Conservation (phyloP, 1,140 invertebrate genomes). For the Drosophila bipectinata region DNA sequence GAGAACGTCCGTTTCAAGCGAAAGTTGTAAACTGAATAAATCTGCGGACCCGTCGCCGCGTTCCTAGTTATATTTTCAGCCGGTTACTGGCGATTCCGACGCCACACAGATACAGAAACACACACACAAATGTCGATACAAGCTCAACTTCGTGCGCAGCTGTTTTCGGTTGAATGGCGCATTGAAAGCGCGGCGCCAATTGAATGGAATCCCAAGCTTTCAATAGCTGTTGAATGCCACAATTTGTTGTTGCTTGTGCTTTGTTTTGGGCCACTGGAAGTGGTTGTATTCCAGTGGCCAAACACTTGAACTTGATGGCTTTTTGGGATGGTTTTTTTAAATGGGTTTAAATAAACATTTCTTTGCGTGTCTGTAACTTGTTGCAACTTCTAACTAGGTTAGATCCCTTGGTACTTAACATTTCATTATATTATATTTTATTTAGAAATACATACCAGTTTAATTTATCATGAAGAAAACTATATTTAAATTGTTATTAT, state of each 20-base stretch:
- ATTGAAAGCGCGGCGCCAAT: conserved; percentile 48
- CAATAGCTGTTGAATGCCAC: conserved; percentile 71
- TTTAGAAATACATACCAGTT: too few species aligned
- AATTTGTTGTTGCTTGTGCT: background rate
- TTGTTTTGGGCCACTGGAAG: conserved; percentile 13
- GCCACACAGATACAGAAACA: conserved; percentile 16
- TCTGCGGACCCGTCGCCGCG: conserved; percentile 58
- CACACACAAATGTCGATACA: conserved; percentile 3
- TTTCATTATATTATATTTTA: too few species aligned
- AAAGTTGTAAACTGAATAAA: conserved; percentile 78
- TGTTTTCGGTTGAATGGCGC: conserved; percentile 65
- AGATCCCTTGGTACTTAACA: background rate
- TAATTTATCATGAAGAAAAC: background rate
- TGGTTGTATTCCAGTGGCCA: conserved; percentile 36
- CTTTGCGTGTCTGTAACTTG: background rate
- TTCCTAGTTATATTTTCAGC: conserved; percentile 57
- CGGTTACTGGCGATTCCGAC: conserved; percentile 34
- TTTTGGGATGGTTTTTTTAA: background rate
- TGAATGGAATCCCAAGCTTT: conserved; percentile 48
- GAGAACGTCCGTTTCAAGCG: conserved; percentile 66
- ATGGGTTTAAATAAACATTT: background rate
- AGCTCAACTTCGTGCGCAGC: conserved; percentile 43
- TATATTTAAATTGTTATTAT: background rate
- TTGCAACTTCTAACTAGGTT: background rate
- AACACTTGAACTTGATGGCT: conserved; percentile 54